Evolutionary conservation across 2,888 invertebrate genomes (phyloP), one percentile per base, ranked within the genome.

Genomic region (Lacanobia oleracea): DNA sequence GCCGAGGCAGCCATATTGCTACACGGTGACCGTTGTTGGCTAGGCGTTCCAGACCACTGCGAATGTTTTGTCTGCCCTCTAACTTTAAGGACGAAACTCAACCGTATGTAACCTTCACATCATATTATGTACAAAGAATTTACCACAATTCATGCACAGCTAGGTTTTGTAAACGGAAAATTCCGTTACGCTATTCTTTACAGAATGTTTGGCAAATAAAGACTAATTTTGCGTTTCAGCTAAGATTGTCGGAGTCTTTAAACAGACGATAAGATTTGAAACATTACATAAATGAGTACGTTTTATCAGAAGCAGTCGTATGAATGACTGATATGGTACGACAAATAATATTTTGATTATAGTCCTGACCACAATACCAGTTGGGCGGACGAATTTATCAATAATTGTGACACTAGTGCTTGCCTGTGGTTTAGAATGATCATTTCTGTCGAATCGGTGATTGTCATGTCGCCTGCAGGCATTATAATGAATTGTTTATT

Each of bases 1-100:
- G 53, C 79, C 73, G 79, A 86, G 84, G 86, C 84, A 84, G 86
- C 83, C 78, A 81, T 83, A 78, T 79, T 69, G 73, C 68, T 67
- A 70, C 78, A 70, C 75, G 67, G 70, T 77, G 79, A 67, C 75
- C 78, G 68, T 77, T 62, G 75, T 77, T 65, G 75, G 77, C 78
- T 83, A 75, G 67, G 66, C 75, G 57, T 56, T 43, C 45, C 51
- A 82, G 66, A 78, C 72, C 50, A 67, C 71, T 70, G 80, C 75
- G 79, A 76, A 85, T 78, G 81, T 82, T 80, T 72, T 65, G 82
- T 86, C 84, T 87, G 87, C 80, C 86, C 87, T 88, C 86, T 81
- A 88, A 85, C 79, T 83, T 79, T 71, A 83, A 83, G 83, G 78
- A 79, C 84, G 75, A 72, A 74, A 75, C 61, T 53, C 48, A 69